Percentiles rank a stretch among this genome's conserved stretches.
phyloP scores from a whole-genome alignment of 2,113 vertebrate genomes.

The Anolis sagrei region DNA sequence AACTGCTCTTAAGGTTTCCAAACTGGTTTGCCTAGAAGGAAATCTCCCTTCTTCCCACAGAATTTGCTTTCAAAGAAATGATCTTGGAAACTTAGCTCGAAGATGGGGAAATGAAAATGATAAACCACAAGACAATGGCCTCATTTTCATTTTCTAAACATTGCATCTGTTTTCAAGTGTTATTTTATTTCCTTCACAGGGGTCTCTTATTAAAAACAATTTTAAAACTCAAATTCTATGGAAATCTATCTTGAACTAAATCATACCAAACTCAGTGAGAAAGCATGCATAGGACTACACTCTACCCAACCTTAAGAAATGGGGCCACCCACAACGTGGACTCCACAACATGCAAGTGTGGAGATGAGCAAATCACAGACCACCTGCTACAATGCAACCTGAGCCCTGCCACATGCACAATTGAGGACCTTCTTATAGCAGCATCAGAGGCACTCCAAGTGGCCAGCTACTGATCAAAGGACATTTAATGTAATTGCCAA shows the following conservation, averaged over 20 bases:
- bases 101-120: neutral
- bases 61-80: neutral
- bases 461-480: too few relatives aligned
- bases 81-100: neutral
- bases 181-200: constrained; percentile 23
- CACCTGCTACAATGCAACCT: too few relatives aligned
- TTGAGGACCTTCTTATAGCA: too few relatives aligned
- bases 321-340: too few relatives aligned
- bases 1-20: neutral
- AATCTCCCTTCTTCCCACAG: neutral
- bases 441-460: too few relatives aligned
- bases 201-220: constrained; percentile 26
- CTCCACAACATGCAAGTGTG: too few relatives aligned
- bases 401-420: too few relatives aligned
- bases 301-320: too few relatives aligned
- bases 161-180: neutral
- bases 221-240: neutral
- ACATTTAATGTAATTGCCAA: too few relatives aligned
- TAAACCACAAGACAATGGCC: constrained; percentile 4
- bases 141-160: neutral
- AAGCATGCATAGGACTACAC: neutral
- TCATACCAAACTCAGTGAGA: neutral
- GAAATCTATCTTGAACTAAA: neutral
- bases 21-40: neutral
- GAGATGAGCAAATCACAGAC: too few relatives aligned